Evolutionary conservation across 2,888 invertebrate species (phyloP), one percentile per base, ranked within the genome.

Genomic region (Drosophila formosana): DNA sequence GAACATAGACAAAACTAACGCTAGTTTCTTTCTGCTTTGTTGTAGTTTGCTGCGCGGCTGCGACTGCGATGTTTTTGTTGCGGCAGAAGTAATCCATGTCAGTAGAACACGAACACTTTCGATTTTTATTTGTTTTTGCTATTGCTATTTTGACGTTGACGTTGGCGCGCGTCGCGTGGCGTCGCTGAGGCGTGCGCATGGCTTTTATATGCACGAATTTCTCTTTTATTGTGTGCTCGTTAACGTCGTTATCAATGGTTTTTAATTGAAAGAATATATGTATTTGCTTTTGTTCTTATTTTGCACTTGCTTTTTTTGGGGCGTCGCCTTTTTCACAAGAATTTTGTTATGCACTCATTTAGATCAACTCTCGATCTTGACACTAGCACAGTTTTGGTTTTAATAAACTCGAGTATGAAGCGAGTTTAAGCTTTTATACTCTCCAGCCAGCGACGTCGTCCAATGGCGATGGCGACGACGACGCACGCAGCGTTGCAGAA

Each of bases 371-470:
- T 41, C 51, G 58, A 91, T 90, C 91, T 91, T 86, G 82, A 89
- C 92, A 90, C 91, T 91, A 91, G 89, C 89, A 90, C 91, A 91
- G 91, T 91, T 91, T 90, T 90, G 89, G 91, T 90, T 92, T 92
- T 91, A 92, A 92, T 92, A 92, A 92, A 91, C 92, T 90, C 91
- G 92, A 91, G 90, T 91, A 89, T 84, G 88, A 90, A 90, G 89
- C 88, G 90, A 90, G 90, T 91, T 92, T 90, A 90, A 85, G 92
- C 92, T 92, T 92, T 92, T 92, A 92, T 92, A 92, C 90, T 87
- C 89, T 88, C 68, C 71, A 69, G 56, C 74, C 74, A 57, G 52
- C 82, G 72, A 56, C 58, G 66, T 53, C 71, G 74, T 76, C 63
- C 67, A 78, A 79, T 82, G 80, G 87, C 81, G 68, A 41, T 82